A percentile compares a stretch with the other conserved stretches of the same genome.
Evolutionary conservation across 2,888 invertebrate species (phyloP).

Genomic region (Athetis lepigone): DNA sequence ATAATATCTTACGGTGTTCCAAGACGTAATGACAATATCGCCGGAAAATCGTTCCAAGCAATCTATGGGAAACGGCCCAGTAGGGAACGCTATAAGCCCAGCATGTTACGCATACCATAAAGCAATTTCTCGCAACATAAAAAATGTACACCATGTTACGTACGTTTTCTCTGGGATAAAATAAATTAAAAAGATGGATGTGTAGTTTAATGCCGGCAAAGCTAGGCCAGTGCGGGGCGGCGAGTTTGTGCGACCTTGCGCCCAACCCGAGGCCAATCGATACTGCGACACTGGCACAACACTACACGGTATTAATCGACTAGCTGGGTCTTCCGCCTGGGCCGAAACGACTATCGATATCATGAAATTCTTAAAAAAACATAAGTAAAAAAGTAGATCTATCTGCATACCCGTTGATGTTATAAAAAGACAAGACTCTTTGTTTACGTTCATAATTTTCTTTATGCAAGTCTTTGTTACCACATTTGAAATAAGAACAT

Average conservation of each 20-base stretch:
- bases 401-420: no score
- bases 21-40: conserved; percentile 3
- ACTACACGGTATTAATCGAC: conserved; percentile 49
- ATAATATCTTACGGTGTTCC: conserved; percentile 19
- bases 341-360: conserved; percentile 5
- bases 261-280: conserved; percentile 75
- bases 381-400: no score
- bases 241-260: conserved; percentile 78
- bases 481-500: conserved; percentile 4
- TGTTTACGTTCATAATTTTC: background rate
- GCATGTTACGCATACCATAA: conserved; percentile 36
- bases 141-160: background rate
- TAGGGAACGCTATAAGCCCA: conserved; percentile 22
- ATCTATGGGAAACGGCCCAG: conserved; percentile 32
- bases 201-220: conserved; percentile 28
- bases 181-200: conserved; percentile 24
- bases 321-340: conserved; percentile 27
- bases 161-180: conserved; percentile 2
- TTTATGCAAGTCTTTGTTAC: background rate
- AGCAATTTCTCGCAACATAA: conserved; percentile 30
- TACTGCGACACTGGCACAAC: conserved; percentile 70
- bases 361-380: no score
- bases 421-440: background rate
- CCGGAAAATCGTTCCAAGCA: conserved; percentile 6
- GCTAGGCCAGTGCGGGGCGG: conserved; percentile 54